Evolutionary conservation across 2,113 vertebrate genomes (phyloP).

Genomic region (Odocoileus hemionus): DNA sequence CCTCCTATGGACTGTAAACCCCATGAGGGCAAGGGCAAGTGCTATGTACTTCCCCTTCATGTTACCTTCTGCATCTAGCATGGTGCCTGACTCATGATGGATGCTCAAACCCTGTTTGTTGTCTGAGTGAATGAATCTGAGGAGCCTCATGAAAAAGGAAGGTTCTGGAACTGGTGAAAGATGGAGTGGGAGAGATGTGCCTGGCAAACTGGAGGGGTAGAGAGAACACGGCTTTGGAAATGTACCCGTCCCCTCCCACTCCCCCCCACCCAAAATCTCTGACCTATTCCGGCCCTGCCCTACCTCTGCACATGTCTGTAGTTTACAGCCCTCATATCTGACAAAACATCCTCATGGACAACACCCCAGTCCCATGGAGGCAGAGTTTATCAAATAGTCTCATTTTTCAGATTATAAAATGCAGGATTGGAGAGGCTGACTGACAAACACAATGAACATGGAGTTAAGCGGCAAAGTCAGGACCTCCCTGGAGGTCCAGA

Average conservation of each 20-base stretch:
- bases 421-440: neutral
- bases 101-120: neutral
- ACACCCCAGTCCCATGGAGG: fast-evolving
- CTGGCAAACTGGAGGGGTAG: neutral
- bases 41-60: fast-evolving
- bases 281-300: neutral
- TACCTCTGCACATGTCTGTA: neutral
- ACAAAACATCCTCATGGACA: neutral
- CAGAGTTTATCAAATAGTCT: neutral
- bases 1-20: neutral
- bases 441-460: neutral
- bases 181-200: neutral
- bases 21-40: neutral
- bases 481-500: neutral
- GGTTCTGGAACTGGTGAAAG: neutral
- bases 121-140: neutral
- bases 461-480: neutral
- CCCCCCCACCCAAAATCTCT: neutral
- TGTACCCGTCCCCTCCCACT: fast-evolving
- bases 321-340: neutral
- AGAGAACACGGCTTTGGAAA: neutral
- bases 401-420: neutral
- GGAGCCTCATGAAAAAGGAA: neutral
- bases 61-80: neutral
- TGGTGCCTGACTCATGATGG: neutral